These are phyloP conservation scores for Pantelozetes paolii DNA, from an alignment of 2,888 invertebrate genomes.

Conservation along the genomic window DNA sequence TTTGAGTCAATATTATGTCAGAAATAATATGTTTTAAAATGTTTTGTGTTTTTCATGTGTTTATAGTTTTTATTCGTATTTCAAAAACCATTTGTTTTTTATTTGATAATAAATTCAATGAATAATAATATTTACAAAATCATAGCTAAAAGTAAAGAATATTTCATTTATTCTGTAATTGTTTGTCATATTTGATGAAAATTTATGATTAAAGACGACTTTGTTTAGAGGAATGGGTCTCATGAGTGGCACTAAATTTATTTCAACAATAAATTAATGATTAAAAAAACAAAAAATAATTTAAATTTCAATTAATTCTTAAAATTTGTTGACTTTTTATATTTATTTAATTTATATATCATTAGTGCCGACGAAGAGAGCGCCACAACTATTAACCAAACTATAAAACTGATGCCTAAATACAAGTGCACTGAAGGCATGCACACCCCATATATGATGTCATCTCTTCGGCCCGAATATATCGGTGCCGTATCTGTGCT, in stretches of 20 bases:
- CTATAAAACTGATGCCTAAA: conserved; percentile 44
- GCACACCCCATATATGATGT: conserved; percentile 46
- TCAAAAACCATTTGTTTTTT: not conserved
- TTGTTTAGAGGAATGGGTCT: not conserved
- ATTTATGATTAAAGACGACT: not conserved
- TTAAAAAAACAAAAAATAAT: conserved; percentile 7
- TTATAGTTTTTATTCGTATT: not conserved
- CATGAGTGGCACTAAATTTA: conserved; percentile 13
- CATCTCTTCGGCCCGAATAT: conserved; percentile 44
- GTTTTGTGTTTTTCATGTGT: not conserved
- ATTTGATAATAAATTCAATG: not conserved
- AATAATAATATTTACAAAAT: not conserved
- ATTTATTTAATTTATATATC: conserved; percentile 35
- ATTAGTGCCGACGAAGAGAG: conserved; percentile 40
- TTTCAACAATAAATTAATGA: conserved; percentile 28
- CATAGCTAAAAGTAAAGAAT: not conserved
- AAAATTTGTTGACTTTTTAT: conserved; percentile 31
- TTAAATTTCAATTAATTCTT: not conserved
- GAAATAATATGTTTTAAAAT: not conserved
- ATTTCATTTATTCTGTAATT: not conserved
- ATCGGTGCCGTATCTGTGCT: conserved; percentile 46
- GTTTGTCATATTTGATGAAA: not conserved
- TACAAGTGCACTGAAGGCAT: conserved; percentile 46
- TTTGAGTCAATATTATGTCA: not conserved
- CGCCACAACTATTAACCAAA: conserved; percentile 44